Base-by-base conservation (phyloP, 2,113 vertebrate genomes). In the Xerus inauris region DNA sequence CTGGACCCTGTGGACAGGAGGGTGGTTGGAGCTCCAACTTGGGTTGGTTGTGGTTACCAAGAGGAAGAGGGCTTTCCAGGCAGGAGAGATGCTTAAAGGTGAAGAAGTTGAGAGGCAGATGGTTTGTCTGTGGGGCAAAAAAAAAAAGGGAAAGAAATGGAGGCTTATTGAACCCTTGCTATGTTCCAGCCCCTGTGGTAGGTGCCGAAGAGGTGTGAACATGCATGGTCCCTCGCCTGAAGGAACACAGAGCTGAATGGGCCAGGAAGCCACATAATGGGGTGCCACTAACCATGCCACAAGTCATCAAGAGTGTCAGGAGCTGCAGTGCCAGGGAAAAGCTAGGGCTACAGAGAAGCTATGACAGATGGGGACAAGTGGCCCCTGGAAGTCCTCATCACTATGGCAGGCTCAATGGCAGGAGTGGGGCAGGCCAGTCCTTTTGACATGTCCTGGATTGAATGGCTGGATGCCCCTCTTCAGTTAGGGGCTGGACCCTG, bases 1-100 rank as follows among this genome's bases (percentile, higher is more conserved):
- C 8, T n/a, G 4, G 71, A n/a, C 10, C 2, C 3, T 1, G 17
- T 0, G 32, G 59, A 57, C 19, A 32, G 26, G 20, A 14, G 8
- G 17, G 49, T 12, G 40, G 28, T 47, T 42, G 91, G 82, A 2
- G 80, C 42, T 82, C 16, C 5, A 77, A 20, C 19, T 19, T 57
- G 72, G 26, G 22, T 11, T 62, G 26, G 51, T 86, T 19, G 6
- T 82, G 54, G 62, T 1, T 22, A 38, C n/a, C 35, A 17, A 69
- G 35, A 73, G 30, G 69, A 69, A 62, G 51, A 64, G 42, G 49
- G 5, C n/a, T n/a, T 83, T 71, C 40, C 17, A 57, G 69, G 30
- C 24, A 45, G 57, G 65, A 35, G 22, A 35, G 28, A 73, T 72
- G 28, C 40, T 71, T 67, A 65, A 71, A 91, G 59, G 35, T 5